phyloP scores from a whole-genome alignment of 2,113 vertebrate species.

The Motacilla alba region DNA sequence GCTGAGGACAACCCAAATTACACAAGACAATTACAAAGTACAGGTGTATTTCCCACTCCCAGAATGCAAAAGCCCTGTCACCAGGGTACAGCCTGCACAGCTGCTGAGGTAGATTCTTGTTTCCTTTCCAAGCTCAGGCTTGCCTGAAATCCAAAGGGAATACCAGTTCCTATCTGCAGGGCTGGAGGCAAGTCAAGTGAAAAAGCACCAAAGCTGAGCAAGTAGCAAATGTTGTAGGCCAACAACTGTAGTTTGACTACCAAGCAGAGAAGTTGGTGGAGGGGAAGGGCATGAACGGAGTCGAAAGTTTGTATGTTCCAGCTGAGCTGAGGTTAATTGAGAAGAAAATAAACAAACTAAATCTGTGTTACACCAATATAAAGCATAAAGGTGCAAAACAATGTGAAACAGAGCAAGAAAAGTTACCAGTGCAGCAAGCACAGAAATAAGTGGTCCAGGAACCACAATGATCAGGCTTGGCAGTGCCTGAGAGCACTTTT shows the following conservation, averaged over 20 bases:
- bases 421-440: neutral
- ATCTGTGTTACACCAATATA: neutral
- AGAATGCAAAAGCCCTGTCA: neutral
- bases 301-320: neutral
- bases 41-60: neutral
- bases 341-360: neutral
- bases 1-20: neutral
- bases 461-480: neutral
- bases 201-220: neutral
- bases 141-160: neutral
- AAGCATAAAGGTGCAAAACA: neutral
- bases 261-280: neutral
- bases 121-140: neutral
- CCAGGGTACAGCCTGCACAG: fast-evolving
- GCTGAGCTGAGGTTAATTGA: neutral
- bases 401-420: neutral
- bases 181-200: neutral
- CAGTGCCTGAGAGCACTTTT: neutral
- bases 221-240: neutral
- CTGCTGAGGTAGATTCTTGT: neutral
- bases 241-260: neutral
- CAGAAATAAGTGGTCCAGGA: neutral
- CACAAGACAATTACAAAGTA: neutral
- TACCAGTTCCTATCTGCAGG: neutral
- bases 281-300: neutral